Conservation (phyloP, 1,140 invertebrate species). For the Euura lappo region DNA sequence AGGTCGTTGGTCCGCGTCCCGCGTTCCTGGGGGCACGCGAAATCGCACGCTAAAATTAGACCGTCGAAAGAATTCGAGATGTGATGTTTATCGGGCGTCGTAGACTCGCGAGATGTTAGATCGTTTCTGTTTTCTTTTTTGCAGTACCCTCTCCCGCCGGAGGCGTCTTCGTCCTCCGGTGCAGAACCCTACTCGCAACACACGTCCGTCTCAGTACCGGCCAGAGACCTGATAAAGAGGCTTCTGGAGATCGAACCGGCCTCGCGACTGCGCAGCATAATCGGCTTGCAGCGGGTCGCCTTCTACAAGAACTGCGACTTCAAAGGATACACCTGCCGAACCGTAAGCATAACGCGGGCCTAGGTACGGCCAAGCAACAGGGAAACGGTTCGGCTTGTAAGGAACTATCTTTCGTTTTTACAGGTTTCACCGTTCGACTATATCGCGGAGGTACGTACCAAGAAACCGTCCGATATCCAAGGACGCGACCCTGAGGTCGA, state of each 20-base stretch:
- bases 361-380: no score
- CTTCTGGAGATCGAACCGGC: conserved; percentile 55
- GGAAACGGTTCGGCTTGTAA: no score
- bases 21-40: neutral
- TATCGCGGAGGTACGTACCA: neutral
- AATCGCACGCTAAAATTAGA: no score
- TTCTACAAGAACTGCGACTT: conserved; percentile 60
- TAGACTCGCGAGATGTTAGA: no score
- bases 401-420: neutral
- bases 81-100: no score
- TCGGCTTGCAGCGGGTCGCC: conserved; percentile 55
- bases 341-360: neutral
- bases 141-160: conserved; percentile 31
- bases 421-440: neutral
- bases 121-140: no score
- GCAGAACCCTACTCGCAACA: conserved; percentile 37
- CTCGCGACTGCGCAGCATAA: conserved; percentile 51
- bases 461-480: no score
- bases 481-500: neutral
- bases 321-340: conserved; percentile 19
- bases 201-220: conserved; percentile 39
- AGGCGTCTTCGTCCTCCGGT: neutral
- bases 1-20: neutral
- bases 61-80: no score
- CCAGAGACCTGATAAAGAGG: conserved; percentile 54